Percentiles rank a stretch among this genome's conserved stretches.
phyloP scores from a whole-genome alignment of 37 sponge, comb jelly and placozoan genomes.

The Bolinopsis microptera region DNA sequence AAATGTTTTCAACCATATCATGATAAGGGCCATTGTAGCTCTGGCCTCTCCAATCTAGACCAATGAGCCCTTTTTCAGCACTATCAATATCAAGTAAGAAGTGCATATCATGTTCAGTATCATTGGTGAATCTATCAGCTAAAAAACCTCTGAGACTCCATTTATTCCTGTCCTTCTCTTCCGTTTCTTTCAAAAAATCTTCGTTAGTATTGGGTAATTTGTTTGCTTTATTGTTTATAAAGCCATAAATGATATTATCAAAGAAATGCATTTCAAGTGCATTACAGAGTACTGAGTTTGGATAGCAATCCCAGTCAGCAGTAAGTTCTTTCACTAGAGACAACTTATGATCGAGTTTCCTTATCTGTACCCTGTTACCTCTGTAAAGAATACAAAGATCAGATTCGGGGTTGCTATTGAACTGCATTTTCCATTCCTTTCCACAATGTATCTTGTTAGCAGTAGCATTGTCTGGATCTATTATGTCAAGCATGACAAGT shows the following conservation, averaged over 20 bases:
- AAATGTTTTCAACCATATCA: too few species aligned
- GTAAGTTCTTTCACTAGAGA: neutral
- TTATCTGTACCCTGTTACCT: neutral
- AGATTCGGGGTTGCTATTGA: neutral
- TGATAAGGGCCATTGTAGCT: too few species aligned
- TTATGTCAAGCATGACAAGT: neutral
- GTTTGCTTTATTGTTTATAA: neutral
- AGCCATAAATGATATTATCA: neutral
- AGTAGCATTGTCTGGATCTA: neutral
- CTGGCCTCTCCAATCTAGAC: slow-evolving; percentile 3
- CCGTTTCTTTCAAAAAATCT: neutral
- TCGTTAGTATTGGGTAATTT: neutral
- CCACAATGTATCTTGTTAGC: neutral
- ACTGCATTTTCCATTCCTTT: neutral
- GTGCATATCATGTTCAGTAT: neutral
- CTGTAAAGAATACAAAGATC: neutral
- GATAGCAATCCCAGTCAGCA: neutral
- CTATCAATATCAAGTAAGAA: neutral
- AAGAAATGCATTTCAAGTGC: neutral
- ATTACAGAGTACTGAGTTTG: neutral
- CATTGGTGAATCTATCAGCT: neutral
- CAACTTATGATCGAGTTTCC: neutral
- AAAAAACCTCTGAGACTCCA: neutral
- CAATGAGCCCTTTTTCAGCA: neutral
- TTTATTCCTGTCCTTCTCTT: neutral